Evolutionary conservation across 2,888 invertebrate genomes (phyloP).

Genomic region (Brenthis ino): DNA sequence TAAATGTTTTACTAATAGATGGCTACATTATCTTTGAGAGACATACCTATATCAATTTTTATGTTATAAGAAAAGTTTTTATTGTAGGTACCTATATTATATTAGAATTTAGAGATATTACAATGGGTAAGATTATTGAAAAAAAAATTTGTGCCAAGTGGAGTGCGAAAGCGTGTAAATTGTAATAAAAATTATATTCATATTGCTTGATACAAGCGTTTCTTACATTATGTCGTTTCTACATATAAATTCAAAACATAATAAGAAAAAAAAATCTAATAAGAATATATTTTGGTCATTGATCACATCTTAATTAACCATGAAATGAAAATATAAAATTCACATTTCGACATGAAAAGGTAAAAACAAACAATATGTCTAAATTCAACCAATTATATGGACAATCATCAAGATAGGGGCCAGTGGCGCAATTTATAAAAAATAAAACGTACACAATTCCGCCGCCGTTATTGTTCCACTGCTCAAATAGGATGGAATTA

Average conservation of each 20-base stretch:
- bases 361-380: constrained; percentile 61
- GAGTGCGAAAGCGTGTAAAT: no score
- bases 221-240: not conserved
- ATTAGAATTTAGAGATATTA: no score
- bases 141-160: no score
- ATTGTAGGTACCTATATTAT: no score
- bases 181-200: not conserved
- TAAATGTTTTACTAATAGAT: no score
- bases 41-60: no score
- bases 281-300: not conserved
- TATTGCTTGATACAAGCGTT: not conserved
- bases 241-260: not conserved
- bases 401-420: constrained; percentile 71
- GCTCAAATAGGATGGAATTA: constrained; percentile 49
- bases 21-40: no score
- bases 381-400: constrained; percentile 75
- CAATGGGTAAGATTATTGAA: no score
- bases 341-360: constrained; percentile 24
- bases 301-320: not conserved
- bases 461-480: constrained; percentile 46
- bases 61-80: no score
- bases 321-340: constrained; percentile 16
- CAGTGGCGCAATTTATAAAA: constrained; percentile 63
- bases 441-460: constrained; percentile 57
- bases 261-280: not conserved